Conservation (phyloP, 2,113 vertebrate species). For the Apteryx owenii region DNA sequence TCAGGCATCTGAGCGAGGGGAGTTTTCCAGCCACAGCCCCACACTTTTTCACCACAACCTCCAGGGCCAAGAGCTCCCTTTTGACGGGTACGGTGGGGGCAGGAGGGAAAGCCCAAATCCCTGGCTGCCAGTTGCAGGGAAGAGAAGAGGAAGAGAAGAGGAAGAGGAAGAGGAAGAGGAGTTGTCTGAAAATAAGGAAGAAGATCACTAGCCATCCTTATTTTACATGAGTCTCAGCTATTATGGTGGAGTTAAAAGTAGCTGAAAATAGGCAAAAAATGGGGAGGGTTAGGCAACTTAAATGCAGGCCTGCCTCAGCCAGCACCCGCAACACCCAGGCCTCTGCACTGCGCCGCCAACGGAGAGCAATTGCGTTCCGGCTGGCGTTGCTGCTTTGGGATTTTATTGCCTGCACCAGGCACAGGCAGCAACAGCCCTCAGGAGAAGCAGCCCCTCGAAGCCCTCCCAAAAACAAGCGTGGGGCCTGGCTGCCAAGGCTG, state of each 20-base stretch:
- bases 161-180: background rate
- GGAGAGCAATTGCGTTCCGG: background rate
- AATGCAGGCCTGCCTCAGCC: background rate
- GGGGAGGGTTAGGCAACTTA: background rate
- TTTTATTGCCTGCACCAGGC: background rate
- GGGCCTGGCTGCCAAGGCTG: background rate
- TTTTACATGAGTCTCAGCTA: background rate
- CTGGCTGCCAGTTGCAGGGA: background rate
- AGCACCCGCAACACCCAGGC: background rate
- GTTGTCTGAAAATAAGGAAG: background rate
- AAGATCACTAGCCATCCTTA: background rate
- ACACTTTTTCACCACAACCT: background rate
- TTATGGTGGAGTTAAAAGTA: background rate
- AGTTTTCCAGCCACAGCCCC: slow-evolving; percentile 40
- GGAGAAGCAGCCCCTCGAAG: background rate
- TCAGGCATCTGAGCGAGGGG: background rate
- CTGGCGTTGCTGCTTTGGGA: background rate
- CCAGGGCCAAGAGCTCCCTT: background rate
- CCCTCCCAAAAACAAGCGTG: background rate
- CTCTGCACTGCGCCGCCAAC: background rate
- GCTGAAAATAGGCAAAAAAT: background rate
- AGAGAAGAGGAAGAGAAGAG: too few species aligned
- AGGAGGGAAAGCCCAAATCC: background rate
- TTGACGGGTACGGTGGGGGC: background rate
- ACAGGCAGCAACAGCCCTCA: background rate